A percentile compares a stretch with the other conserved stretches of the same genome.
Evolutionary conservation across 2,797 vertebrate species (phyloP).

Genomic region (Potorous gilbertii): DNA sequence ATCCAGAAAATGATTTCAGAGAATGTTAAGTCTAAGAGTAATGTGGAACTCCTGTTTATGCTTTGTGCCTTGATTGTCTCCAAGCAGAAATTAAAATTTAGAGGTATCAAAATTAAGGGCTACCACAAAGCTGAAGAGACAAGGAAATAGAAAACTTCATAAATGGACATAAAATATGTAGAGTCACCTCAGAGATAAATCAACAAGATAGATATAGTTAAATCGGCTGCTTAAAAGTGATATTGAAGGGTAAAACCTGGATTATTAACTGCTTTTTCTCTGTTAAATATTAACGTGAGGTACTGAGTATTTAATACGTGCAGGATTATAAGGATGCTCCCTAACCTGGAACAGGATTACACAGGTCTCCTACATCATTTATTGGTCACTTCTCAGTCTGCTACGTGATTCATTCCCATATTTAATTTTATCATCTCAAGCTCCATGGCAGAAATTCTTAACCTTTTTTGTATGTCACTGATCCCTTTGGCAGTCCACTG

Average conservation of each 20-base stretch:
- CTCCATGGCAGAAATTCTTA: too few species aligned
- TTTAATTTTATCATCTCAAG: too few species aligned
- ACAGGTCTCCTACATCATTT: too few species aligned
- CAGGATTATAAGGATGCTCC: too few species aligned
- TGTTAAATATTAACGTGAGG: constrained; percentile 38
- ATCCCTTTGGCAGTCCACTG: too few species aligned
- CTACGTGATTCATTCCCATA: too few species aligned
- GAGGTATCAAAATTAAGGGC: neutral
- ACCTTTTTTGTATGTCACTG: too few species aligned
- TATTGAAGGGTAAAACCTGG: neutral
- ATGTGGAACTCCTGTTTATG: constrained; percentile 27
- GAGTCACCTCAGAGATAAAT: constrained; percentile 25
- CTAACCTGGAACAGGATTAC: too few species aligned
- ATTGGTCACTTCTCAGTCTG: too few species aligned
- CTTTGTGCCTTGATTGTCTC: constrained; percentile 46
- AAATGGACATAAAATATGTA: neutral
- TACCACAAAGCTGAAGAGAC: constrained; percentile 2
- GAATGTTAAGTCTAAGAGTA: neutral
- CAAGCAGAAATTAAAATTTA: constrained; percentile 23
- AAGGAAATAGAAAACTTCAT: constrained; percentile 39
- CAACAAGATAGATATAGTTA: neutral
- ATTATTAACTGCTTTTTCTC: constrained; percentile 20
- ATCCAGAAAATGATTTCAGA: constrained; percentile 21
- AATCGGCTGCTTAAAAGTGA: neutral
- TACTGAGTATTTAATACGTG: constrained; percentile 42